Conservation (phyloP, 2,888 invertebrate genomes). For the Cataglyphis livida region DNA sequence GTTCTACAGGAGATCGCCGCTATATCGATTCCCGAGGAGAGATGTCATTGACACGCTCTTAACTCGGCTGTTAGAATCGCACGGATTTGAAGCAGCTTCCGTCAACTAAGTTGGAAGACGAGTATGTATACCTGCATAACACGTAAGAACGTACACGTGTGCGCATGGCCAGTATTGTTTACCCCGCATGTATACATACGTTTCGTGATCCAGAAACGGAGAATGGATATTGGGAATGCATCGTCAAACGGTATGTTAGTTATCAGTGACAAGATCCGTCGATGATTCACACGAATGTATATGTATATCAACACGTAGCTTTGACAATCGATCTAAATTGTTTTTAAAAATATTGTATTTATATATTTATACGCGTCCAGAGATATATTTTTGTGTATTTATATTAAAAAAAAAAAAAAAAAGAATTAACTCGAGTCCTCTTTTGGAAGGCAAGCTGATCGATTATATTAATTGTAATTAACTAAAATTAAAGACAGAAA, state of each 20-base stretch:
- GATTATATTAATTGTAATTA: conserved; percentile 5
- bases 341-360: not conserved
- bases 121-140: conserved; percentile 21
- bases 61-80: conserved; percentile 25
- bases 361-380: not conserved
- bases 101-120: conserved; percentile 32
- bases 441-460: not conserved
- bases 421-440: not conserved
- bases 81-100: conserved; percentile 26
- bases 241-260: conserved; percentile 76
- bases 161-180: conserved; percentile 34
- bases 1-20: not conserved
- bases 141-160: conserved; percentile 30
- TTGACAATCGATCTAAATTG: not conserved
- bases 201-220: conserved; percentile 52
- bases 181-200: conserved; percentile 1
- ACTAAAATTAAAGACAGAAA: not conserved
- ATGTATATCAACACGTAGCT: not conserved
- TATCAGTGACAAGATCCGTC: conserved; percentile 77
- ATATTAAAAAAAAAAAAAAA: no score
- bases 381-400: not conserved
- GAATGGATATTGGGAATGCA: conserved; percentile 57
- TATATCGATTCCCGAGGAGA: not conserved
- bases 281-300: conserved; percentile 39
- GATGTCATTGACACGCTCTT: conserved; percentile 34